These are phyloP conservation scores for Serripes groenlandicus DNA, from an alignment of 2,888 invertebrate species.

Conservation along the genomic window DNA sequence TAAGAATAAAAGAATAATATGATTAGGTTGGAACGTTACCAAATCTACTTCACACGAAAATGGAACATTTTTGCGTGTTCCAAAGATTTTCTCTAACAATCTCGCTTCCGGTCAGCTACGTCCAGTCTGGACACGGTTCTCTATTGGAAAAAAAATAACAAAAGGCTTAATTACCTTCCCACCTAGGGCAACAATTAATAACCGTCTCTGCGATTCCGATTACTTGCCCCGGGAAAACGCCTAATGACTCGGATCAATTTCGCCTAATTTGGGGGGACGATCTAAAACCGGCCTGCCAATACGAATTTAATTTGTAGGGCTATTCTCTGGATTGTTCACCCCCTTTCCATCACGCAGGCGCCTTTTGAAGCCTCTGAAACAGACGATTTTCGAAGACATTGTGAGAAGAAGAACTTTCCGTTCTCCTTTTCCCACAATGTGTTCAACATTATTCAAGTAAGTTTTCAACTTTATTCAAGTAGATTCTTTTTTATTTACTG, in stretches of 20 bases:
- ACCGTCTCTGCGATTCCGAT: conserved; percentile 12
- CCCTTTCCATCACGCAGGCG: neutral
- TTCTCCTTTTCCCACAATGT: neutral
- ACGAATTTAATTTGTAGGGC: conserved; percentile 11
- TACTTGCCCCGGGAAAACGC: conserved; percentile 17
- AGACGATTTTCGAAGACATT: neutral
- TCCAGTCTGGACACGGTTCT: neutral
- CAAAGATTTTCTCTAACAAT: neutral
- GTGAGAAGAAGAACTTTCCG: neutral
- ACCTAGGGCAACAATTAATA: conserved; percentile 36
- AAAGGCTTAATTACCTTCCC: conserved; percentile 31
- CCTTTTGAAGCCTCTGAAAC: neutral
- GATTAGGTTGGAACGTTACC: too few species aligned
- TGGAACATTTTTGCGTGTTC: neutral
- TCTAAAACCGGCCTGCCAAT: neutral
- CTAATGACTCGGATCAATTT: conserved; percentile 29
- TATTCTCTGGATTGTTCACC: conserved; percentile 2
- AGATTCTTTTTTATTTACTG: too few species aligned
- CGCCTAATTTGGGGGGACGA: conserved; percentile 18
- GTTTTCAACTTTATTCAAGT: too few species aligned
- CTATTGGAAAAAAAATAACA: conserved; percentile 23
- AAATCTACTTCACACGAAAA: neutral
- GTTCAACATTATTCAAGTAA: neutral
- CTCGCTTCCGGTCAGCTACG: conserved; percentile 14
- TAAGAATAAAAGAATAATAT: too few species aligned